These are phyloP conservation scores for Drosophila hawaiiensis DNA, from an alignment of 2,888 invertebrate species.

Conservation along the genomic window DNA sequence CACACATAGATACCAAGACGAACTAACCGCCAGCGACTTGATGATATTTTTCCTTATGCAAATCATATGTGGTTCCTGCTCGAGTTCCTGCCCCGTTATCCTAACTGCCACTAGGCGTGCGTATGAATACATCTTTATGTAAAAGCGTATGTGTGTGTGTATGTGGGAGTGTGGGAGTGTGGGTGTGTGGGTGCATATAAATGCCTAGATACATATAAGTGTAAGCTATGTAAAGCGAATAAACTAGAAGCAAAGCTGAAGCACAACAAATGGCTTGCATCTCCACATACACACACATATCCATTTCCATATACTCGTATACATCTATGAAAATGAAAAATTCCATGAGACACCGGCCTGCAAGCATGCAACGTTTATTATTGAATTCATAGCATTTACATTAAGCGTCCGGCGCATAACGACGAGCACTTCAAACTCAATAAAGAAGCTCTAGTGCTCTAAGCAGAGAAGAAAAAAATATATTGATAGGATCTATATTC, in stretches of 20 bases:
- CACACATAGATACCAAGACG: constrained; percentile 19
- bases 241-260: constrained; percentile 43
- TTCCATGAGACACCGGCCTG: constrained; percentile 52
- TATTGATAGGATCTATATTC: neutral
- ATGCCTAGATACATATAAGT: constrained; percentile 15
- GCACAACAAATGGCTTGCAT: constrained; percentile 39
- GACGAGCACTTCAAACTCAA: constrained; percentile 13
- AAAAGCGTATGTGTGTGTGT: neutral
- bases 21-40: constrained; percentile 60
- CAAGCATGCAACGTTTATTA: constrained; percentile 59
- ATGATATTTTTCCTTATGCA: constrained; percentile 73
- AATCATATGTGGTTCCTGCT: constrained; percentile 69
- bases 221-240: constrained; percentile 55
- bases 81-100: constrained; percentile 49
- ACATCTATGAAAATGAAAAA: constrained; percentile 67
- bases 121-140: constrained; percentile 68
- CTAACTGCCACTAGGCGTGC: constrained; percentile 64
- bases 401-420: constrained; percentile 8
- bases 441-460: constrained; percentile 8
- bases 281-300: constrained; percentile 1
- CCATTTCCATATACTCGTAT: neutral
- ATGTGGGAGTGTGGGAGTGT: neutral
- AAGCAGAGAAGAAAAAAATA: neutral
- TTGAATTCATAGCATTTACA: constrained; percentile 48
- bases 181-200: constrained; percentile 1